Conservation (phyloP, 2,113 vertebrate species). For the Brachyhypopomus gauderio region DNA sequence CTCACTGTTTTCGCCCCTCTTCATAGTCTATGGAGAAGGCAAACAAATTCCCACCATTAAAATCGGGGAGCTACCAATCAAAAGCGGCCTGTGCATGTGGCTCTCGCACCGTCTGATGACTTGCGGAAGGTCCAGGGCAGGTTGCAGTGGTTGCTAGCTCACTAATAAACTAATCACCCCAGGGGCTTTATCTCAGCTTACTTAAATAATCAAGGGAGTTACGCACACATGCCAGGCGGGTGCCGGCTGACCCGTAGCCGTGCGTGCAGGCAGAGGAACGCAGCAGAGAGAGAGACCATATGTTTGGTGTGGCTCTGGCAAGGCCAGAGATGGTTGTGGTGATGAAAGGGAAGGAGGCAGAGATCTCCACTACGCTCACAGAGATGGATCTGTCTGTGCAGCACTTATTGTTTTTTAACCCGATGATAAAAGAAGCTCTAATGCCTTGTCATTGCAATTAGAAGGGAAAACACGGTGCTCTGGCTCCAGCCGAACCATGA, state of each 20-base stretch:
- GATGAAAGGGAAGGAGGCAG: conserved; percentile 60
- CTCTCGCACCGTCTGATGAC: conserved; percentile 47
- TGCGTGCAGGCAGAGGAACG: conserved; percentile 60
- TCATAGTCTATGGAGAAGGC: conserved; percentile 51
- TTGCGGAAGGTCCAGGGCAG: conserved; percentile 2
- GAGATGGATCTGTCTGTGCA: conserved; percentile 52
- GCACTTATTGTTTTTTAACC: conserved; percentile 29
- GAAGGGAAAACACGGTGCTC: conserved; percentile 61
- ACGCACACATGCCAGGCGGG: conserved; percentile 66
- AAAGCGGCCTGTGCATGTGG: conserved; percentile 31
- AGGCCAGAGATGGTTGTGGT: conserved; percentile 58
- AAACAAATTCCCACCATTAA: conserved; percentile 60
- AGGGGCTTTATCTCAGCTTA: conserved; percentile 74
- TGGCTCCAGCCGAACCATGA: conserved; percentile 61
- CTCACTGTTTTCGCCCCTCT: background rate
- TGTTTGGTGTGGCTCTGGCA: conserved; percentile 63
- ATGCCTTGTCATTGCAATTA: conserved; percentile 71
- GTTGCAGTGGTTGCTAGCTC: conserved; percentile 52
- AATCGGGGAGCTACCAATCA: conserved; percentile 26
- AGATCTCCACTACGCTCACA: conserved; percentile 42
- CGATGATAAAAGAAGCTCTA: conserved; percentile 67
- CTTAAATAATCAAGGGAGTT: conserved; percentile 71
- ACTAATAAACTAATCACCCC: conserved; percentile 75
- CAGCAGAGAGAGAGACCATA: conserved; percentile 67
- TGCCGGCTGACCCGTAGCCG: conserved; percentile 63